These are phyloP conservation scores for Steinernema feltiae DNA, from an alignment of 1,140 invertebrate genomes.

Conservation along the genomic window DNA sequence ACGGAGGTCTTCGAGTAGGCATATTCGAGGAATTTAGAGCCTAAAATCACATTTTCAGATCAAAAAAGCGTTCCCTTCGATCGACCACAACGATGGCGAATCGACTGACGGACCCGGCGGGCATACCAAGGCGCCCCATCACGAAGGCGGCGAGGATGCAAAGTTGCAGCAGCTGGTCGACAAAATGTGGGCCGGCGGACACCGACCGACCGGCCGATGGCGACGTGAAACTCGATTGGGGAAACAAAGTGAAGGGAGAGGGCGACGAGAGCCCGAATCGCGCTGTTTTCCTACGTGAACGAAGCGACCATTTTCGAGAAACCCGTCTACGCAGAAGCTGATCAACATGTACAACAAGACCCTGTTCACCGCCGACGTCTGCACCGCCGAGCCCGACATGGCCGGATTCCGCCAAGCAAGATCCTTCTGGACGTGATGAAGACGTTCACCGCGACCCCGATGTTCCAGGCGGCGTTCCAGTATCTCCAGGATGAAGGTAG, in stretches of 20 bases:
- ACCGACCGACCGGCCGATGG: constrained; percentile 26
- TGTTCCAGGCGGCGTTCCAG: constrained; percentile 27
- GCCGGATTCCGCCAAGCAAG: constrained; percentile 30
- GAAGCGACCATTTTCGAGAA: constrained; percentile 42
- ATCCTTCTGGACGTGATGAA: constrained; percentile 26
- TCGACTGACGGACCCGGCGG: constrained; percentile 5
- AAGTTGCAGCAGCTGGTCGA: constrained; percentile 40
- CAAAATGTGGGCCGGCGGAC: constrained; percentile 45
- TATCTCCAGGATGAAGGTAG: constrained; percentile 30
- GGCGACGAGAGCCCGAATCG: constrained; percentile 23
- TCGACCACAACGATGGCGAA: constrained; percentile 3
- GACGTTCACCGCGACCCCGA: constrained; percentile 24
- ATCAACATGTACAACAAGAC: constrained; percentile 36
- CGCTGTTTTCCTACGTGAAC: constrained; percentile 40
- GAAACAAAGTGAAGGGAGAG: constrained; percentile 24
- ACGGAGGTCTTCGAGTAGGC: constrained; percentile 3
- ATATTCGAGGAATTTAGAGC: not conserved
- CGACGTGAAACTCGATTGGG: constrained; percentile 26
- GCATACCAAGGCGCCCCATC: not conserved
- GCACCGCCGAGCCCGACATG: constrained; percentile 30
- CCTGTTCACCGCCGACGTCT: constrained; percentile 40
- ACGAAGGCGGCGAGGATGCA: constrained; percentile 16
- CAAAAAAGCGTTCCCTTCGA: constrained; percentile 19
- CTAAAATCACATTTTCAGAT: not conserved
- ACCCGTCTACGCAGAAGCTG: constrained; percentile 40